Base-by-base conservation (phyloP, 2,888 invertebrate species). In the Athalia cordata region DNA sequence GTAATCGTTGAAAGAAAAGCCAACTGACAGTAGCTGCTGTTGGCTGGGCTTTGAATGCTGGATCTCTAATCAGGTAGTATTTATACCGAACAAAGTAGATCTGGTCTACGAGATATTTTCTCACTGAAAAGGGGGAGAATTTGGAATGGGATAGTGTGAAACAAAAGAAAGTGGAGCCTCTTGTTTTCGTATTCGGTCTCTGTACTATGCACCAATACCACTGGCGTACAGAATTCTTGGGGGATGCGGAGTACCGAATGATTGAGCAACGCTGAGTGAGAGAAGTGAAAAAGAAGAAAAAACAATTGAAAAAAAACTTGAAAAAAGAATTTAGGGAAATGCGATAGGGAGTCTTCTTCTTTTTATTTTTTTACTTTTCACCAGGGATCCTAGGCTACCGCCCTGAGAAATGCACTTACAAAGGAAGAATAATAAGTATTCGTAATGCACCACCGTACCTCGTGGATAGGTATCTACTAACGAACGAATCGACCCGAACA, bases 271-370 rank as follows among this genome's bases (percentile, higher is more conserved):
- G 80, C 78, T 77, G 75, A 61, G 49, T 45, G 29, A 65, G 49
- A 77, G 64, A 78, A 78, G 70, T 50, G 70, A 55, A 77, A 68
- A 78, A 79, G 79, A 77, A 66, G 65, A 77, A 50, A 70, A 65
- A 61, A 78, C n/a, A n/a, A n/a, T n/a, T n/a, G n/a, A 47, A 66
- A 70, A 65, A 13, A 45, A 29, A 67, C 57, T 68, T 61, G 15
- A 15, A 70, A 67, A 45, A 77, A 77, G 79, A 61, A n/a, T 62
- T 62, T 43, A 8, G 61, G 64, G 50, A 47, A 62, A 61, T n/a
- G 8, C 13, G 8, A 49, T 49, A 50, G 45, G 13, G n/a, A 29
- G 68, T 64, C 15, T 29, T 64, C 64, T 29, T 29, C 52, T n/a
- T 29, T 29, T 29, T 29, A 29, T 29, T 29, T 29, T 29, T 29